These are phyloP conservation scores for Agriopis aurantiaria DNA, from an alignment of 2,888 invertebrate species.

Conservation along the genomic window DNA sequence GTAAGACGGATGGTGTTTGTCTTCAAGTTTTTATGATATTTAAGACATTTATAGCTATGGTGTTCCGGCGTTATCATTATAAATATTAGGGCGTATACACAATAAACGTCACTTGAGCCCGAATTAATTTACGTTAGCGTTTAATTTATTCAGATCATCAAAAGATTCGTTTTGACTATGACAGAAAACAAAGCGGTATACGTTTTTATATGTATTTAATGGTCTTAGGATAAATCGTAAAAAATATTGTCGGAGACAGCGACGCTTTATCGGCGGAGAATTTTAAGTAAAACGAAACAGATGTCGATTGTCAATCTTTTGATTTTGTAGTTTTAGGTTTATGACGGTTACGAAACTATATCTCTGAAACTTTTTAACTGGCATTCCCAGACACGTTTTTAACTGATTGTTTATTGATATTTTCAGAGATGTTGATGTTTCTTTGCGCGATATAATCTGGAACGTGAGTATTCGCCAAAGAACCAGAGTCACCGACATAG, in stretches of 20 bases:
- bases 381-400: background rate
- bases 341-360: background rate
- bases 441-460: too few species aligned
- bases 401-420: too few species aligned
- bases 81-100: constrained; percentile 7
- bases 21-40: constrained; percentile 13
- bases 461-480: too few species aligned
- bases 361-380: background rate
- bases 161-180: constrained; percentile 13
- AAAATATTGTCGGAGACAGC: background rate
- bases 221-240: constrained; percentile 6
- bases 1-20: background rate
- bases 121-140: constrained; percentile 14
- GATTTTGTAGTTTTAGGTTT: constrained; percentile 5
- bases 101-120: constrained; percentile 20
- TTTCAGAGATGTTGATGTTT: too few species aligned
- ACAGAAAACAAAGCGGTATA: constrained; percentile 24
- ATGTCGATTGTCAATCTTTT: constrained; percentile 21
- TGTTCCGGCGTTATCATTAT: background rate
- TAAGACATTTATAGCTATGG: constrained; percentile 15
- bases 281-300: constrained; percentile 18
- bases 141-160: constrained; percentile 25
- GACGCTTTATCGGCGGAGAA: constrained; percentile 12
- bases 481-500: too few species aligned
- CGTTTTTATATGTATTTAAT: constrained; percentile 30